phyloP scores from a whole-genome alignment of 2,113 vertebrate genomes.

The Pachycephala philippinensis region DNA sequence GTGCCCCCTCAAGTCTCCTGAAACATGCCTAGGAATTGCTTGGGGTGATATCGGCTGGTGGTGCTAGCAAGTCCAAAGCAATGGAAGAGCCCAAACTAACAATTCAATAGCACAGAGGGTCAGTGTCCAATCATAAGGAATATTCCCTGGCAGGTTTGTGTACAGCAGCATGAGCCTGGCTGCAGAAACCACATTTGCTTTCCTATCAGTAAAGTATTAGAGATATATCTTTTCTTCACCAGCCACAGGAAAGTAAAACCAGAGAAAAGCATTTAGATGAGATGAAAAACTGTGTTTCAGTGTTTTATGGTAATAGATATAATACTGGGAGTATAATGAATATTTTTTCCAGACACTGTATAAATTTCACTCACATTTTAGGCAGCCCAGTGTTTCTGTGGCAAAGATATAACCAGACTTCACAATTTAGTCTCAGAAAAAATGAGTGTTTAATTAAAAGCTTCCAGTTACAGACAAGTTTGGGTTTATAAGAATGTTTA shows the following conservation, averaged over 20 bases:
- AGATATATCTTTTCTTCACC: neutral
- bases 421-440: conserved; percentile 31
- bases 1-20: neutral
- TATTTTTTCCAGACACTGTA: neutral
- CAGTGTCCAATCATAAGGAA: neutral
- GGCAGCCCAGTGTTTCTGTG: neutral
- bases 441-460: conserved; percentile 47
- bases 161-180: neutral
- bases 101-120: neutral
- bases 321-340: neutral
- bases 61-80: neutral
- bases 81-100: neutral
- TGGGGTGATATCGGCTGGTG: neutral
- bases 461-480: conserved; percentile 29
- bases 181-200: neutral
- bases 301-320: neutral
- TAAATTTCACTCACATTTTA: conserved; percentile 29
- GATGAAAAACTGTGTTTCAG: neutral
- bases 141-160: neutral
- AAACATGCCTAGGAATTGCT: neutral
- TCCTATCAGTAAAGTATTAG: neutral
- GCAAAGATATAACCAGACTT: conserved; percentile 35
- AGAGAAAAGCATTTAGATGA: neutral
- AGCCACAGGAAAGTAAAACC: neutral
- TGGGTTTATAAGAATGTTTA: conserved; percentile 45